Evolutionary conservation across 2,113 vertebrate genomes (phyloP).

Genomic region (Sphyrna mokarran): DNA sequence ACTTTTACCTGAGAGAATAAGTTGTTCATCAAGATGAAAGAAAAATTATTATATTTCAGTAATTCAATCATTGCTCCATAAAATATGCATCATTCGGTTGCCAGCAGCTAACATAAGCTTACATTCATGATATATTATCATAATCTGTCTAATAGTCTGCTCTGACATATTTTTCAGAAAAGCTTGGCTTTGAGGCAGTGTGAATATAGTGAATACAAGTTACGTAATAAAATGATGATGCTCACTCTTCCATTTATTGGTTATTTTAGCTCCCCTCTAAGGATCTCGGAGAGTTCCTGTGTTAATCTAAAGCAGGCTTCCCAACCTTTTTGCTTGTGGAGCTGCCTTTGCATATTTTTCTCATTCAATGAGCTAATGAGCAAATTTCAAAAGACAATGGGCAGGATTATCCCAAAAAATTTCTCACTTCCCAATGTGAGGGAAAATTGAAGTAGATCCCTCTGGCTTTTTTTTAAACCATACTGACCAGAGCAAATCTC

Average conservation of each 20-base stretch:
- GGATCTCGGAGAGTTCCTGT: not conserved
- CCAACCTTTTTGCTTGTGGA: too few relatives aligned
- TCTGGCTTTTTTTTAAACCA: too few relatives aligned
- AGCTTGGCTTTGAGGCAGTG: not conserved
- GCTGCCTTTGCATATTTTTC: too few relatives aligned
- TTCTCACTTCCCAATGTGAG: too few relatives aligned
- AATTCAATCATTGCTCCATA: not conserved
- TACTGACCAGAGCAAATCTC: too few relatives aligned
- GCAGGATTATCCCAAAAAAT: too few relatives aligned
- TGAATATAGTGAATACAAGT: not conserved
- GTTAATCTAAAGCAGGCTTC: not conserved
- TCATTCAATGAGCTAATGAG: too few relatives aligned
- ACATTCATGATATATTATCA: not conserved
- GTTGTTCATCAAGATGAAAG: not conserved
- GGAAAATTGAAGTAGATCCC: too few relatives aligned
- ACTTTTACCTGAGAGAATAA: not conserved
- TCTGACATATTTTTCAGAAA: not conserved
- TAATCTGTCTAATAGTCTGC: not conserved
- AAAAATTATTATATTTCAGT: not conserved
- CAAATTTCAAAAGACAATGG: too few relatives aligned
- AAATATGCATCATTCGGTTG: not conserved
- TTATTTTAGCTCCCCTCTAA: not conserved
- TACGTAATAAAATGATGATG: not conserved
- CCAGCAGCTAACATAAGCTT: not conserved
- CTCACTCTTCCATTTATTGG: not conserved